phyloP scores from a whole-genome alignment of 2,888 invertebrate species.

The Graphium colonna region DNA sequence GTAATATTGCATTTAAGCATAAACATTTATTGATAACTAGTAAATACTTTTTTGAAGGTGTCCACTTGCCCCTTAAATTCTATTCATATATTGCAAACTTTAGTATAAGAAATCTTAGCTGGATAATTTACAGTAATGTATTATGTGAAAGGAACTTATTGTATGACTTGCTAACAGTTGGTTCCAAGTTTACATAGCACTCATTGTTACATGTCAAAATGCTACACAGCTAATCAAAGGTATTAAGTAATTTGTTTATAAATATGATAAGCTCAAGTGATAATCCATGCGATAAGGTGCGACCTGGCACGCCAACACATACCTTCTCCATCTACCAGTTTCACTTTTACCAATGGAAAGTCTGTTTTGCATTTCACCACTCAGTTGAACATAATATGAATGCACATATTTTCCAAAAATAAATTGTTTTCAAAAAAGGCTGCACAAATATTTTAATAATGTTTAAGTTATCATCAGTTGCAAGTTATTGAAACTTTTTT shows the following conservation, averaged over 20 bases:
- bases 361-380: background rate
- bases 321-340: conserved; percentile 20
- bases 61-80: too few species aligned
- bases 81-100: too few species aligned
- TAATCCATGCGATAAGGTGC: conserved; percentile 35
- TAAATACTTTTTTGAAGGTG: too few species aligned
- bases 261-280: conserved; percentile 37
- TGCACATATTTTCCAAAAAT: too few species aligned
- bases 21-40: too few species aligned
- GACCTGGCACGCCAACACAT: conserved; percentile 26
- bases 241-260: conserved; percentile 42
- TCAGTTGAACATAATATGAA: background rate
- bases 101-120: too few species aligned
- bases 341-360: conserved; percentile 1
- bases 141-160: background rate
- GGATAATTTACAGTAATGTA: too few species aligned
- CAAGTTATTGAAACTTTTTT: too few species aligned
- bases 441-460: too few species aligned
- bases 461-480: too few species aligned
- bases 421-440: too few species aligned
- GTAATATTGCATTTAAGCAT: too few species aligned
- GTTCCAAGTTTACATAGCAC: conserved; percentile 29
- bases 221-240: conserved; percentile 33
- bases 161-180: background rate
- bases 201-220: conserved; percentile 25